Evolutionary conservation across 1,140 invertebrate species (phyloP).

Genomic region (Acyrthosiphon pisum): DNA sequence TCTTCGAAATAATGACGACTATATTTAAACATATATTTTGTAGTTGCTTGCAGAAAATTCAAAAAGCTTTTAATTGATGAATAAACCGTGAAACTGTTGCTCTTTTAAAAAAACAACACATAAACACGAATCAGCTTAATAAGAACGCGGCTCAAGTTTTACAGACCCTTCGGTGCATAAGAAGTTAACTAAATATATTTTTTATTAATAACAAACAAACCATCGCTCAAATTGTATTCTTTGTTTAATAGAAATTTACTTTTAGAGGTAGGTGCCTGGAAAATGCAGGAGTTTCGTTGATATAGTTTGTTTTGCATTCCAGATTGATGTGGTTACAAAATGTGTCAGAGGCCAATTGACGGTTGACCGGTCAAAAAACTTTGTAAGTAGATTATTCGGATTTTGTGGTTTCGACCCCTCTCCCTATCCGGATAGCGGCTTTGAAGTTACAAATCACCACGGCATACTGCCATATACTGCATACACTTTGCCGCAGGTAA

Average conservation of each 20-base stretch:
- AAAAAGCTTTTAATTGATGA: too few relatives aligned
- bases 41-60: too few relatives aligned
- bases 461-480: background rate
- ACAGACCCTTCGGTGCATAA: too few relatives aligned
- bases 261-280: background rate
- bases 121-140: too few relatives aligned
- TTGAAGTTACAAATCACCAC: slow-evolving; percentile 17
- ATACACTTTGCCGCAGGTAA: slow-evolving; percentile 4
- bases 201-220: background rate
- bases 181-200: background rate
- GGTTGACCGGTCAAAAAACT: slow-evolving; percentile 35
- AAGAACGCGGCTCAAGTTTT: too few relatives aligned
- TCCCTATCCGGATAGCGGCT: background rate
- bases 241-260: background rate
- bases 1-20: background rate
- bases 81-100: too few relatives aligned
- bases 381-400: background rate
- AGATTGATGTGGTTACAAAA: slow-evolving; percentile 12
- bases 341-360: slow-evolving; percentile 6
- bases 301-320: background rate
- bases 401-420: background rate
- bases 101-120: too few relatives aligned
- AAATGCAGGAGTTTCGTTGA: background rate
- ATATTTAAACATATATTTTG: too few relatives aligned
- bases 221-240: background rate